Base-by-base conservation (phyloP, 2,797 vertebrate species). In the Ctenopoma kingsleyae region DNA sequence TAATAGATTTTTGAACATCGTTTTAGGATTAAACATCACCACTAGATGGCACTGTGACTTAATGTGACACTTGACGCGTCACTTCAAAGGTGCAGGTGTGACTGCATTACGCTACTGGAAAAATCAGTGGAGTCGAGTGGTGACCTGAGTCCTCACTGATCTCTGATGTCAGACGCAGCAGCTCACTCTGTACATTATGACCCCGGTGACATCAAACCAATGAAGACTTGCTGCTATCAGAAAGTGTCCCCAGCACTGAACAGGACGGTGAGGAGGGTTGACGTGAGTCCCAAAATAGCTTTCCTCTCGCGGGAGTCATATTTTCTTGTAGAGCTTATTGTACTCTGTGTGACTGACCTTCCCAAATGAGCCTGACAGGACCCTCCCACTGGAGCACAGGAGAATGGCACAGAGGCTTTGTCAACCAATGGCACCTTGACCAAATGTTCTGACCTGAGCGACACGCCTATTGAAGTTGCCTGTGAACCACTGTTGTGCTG, bases 361-460 rank as follows among this genome's bases (percentile, higher is more conserved):
- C 82, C 83, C 74, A 83, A 89, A 86, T 90, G 83, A 89, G 83
- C 83, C 71, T 83, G 84, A 86, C 78, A 72, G 81, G 71, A 67
- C 67, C 83, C 53, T 86, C 84, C 83, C 81, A 77, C 71, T 9
- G 67, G 63, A 67, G 68, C 43, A 3, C 2, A 54, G 75, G 59
- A 69, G 74, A 79, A 85, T 60, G 76, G 72, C 58, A 67, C 70
- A 15, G 56, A 65, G 53, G 72, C 58, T 68, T 57, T n/a, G 49
- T 73, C 52, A 46, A 55, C 75, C 82, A 86, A 82, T 79, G 86
- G 78, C 88, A 90, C 87, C 87, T 90, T 91, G 81, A 81, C 85
- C 79, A 85, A 87, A 82, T 73, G 80, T 79, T 81, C 63, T 79
- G 66, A 83, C 76, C 73, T 30, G 52, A 70, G 74, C 59, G 51